Conservation (phyloP, 2,113 vertebrate genomes). For the Forbesichthys agassizii region DNA sequence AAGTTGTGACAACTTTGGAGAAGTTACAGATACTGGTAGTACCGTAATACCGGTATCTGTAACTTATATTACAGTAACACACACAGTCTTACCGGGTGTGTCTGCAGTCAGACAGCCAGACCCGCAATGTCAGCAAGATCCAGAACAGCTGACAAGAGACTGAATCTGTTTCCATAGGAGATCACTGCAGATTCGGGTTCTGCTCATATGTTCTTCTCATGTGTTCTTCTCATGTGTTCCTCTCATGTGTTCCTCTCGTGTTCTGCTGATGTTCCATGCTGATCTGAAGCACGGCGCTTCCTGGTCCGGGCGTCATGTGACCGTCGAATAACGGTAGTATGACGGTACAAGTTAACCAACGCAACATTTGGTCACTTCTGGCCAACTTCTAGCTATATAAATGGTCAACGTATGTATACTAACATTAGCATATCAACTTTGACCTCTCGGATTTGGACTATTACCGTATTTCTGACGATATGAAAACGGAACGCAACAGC, state of each 20-base stretch:
- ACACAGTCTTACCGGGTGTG: slow-evolving; percentile 58
- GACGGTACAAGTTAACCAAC: background rate
- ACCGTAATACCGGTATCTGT: no score
- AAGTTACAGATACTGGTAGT: no score
- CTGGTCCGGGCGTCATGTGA: no score
- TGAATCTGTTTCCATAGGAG: slow-evolving; percentile 63
- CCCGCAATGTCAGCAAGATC: slow-evolving; percentile 45
- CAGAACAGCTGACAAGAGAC: slow-evolving; percentile 21
- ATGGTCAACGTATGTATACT: background rate
- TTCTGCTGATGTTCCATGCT: no score
- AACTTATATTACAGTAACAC: no score
- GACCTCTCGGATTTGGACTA: no score
- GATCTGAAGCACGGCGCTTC: no score
- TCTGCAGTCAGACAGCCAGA: slow-evolving; percentile 27
- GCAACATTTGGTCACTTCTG: background rate
- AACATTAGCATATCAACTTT: background rate
- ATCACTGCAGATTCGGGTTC: background rate
- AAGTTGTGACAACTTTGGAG: no score
- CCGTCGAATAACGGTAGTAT: background rate
- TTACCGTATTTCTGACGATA: background rate
- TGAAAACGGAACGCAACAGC: slow-evolving; percentile 22
- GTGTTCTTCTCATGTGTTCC: no score
- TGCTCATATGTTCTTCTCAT: background rate
- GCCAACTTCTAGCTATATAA: background rate
- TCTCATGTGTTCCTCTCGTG: no score